Evolutionary conservation across 2,113 vertebrate species (phyloP).

Genomic region (Epinephelus fuscoguttatus): DNA sequence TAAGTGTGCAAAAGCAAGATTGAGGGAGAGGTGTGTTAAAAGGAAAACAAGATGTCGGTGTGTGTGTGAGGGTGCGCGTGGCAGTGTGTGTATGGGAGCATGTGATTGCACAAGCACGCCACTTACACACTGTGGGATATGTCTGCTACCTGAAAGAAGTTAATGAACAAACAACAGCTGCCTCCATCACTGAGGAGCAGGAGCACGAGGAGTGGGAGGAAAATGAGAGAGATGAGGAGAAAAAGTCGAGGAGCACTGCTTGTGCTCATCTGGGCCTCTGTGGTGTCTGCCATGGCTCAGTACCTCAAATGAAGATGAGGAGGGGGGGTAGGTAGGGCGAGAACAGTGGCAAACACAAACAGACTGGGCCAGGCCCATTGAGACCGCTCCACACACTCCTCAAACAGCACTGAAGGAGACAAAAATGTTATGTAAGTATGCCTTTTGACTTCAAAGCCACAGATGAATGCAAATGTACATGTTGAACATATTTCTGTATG

Average conservation of each 20-base stretch:
- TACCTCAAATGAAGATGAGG: constrained; percentile 52
- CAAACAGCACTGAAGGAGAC: constrained; percentile 32
- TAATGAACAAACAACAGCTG: constrained; percentile 77
- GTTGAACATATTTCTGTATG: constrained; percentile 37
- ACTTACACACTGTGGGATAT: constrained; percentile 32
- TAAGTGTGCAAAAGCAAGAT: constrained; percentile 18
- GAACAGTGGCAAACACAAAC: constrained; percentile 37
- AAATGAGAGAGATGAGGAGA: constrained; percentile 43
- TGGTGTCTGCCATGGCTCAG: constrained; percentile 37
- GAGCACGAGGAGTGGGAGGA: constrained; percentile 46
- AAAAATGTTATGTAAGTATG: constrained; percentile 51
- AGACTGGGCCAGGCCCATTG: constrained; percentile 55
- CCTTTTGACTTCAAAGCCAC: constrained; percentile 50
- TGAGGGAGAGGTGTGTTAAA: constrained; percentile 27
- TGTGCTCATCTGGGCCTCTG: constrained; percentile 57
- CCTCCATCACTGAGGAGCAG: constrained; percentile 50
- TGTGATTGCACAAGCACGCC: background rate
- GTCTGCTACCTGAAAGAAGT: constrained; percentile 51
- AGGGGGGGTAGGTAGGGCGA: constrained; percentile 32
- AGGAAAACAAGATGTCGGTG: constrained; percentile 21
- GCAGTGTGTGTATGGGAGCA: background rate
- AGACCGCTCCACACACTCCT: constrained; percentile 34
- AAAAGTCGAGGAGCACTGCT: constrained; percentile 26
- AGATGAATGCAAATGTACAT: constrained; percentile 36
- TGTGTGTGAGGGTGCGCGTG: background rate